phyloP scores from a whole-genome alignment of 2,113 vertebrate species.

The Ammodramus savannarum region DNA sequence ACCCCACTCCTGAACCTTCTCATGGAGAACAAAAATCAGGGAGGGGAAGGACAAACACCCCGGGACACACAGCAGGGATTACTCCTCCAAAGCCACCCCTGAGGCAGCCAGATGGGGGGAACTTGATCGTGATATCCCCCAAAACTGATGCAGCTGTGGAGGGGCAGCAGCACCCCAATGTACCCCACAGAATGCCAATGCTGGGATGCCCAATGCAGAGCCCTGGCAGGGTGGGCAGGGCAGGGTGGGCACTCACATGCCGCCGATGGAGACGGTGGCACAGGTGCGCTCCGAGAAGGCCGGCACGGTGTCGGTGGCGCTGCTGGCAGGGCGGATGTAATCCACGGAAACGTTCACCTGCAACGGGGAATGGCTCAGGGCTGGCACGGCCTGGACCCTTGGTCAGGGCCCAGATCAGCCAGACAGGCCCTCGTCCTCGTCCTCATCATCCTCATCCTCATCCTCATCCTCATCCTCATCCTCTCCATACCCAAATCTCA shows the following conservation, averaged over 20 bases:
- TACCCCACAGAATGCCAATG: rapidly evolving
- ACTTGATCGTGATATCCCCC: neutral
- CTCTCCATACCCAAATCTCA: too few relatives aligned
- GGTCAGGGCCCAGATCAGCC: too few relatives aligned
- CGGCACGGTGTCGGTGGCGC: constrained; percentile 82
- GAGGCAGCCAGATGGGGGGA: rapidly evolving
- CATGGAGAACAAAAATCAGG: neutral
- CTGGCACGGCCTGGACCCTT: rapidly evolving
- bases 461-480: too few relatives aligned
- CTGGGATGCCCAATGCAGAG: neutral
- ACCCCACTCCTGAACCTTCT: rapidly evolving
- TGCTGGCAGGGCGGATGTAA: constrained; percentile 94
- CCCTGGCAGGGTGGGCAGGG: neutral
- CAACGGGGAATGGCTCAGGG: neutral
- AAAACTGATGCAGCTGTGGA: neutral
- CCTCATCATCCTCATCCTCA: neutral
- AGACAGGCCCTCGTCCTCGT: too few relatives aligned
- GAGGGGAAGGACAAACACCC: neutral
- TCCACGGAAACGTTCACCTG: constrained; percentile 95
- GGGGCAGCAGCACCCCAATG: neutral
- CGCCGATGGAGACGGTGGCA: constrained; percentile 92
- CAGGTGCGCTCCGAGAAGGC: constrained; percentile 95
- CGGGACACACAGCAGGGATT: rapidly evolving
- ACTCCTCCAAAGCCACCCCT: neutral
- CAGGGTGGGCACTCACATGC: constrained; percentile 83